These are phyloP conservation scores for Drosophila koepferae DNA, from an alignment of 2,888 invertebrate species.

Conservation along the genomic window DNA sequence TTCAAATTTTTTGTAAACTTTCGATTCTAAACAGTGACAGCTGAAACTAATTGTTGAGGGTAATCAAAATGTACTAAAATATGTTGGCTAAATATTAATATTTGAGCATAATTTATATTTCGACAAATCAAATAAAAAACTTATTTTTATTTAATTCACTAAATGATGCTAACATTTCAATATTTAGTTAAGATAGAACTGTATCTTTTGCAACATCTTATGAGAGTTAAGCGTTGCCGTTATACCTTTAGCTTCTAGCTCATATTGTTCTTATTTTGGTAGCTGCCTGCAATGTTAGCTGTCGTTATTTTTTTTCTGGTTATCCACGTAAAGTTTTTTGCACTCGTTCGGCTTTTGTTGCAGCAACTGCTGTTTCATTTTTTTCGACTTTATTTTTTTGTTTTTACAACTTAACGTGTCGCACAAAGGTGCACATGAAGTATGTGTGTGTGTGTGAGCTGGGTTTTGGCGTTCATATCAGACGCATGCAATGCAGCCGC, in stretches of 20 bases:
- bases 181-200: not conserved
- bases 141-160: not conserved
- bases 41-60: not conserved
- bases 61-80: not conserved
- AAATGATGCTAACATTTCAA: not conserved
- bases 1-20: too few species aligned
- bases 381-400: slow-evolving; percentile 10
- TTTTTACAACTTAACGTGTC: slow-evolving; percentile 71
- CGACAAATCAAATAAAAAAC: too few species aligned
- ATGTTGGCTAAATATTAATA: not conserved
- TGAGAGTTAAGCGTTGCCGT: slow-evolving; percentile 18
- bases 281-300: slow-evolving; percentile 51
- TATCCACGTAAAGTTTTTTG: slow-evolving; percentile 57
- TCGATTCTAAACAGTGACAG: not conserved
- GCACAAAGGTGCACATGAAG: slow-evolving; percentile 69
- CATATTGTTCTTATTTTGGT: slow-evolving; percentile 25
- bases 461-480: slow-evolving; percentile 53
- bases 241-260: slow-evolving; percentile 16
- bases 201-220: not conserved
- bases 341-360: slow-evolving; percentile 56
- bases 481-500: slow-evolving; percentile 64
- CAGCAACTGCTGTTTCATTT: slow-evolving; percentile 27
- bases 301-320: slow-evolving; percentile 29
- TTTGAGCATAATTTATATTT: not conserved
- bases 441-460: slow-evolving; percentile 11